phyloP scores from a whole-genome alignment of 2,113 vertebrate genomes.

The Rallus limicola region DNA sequence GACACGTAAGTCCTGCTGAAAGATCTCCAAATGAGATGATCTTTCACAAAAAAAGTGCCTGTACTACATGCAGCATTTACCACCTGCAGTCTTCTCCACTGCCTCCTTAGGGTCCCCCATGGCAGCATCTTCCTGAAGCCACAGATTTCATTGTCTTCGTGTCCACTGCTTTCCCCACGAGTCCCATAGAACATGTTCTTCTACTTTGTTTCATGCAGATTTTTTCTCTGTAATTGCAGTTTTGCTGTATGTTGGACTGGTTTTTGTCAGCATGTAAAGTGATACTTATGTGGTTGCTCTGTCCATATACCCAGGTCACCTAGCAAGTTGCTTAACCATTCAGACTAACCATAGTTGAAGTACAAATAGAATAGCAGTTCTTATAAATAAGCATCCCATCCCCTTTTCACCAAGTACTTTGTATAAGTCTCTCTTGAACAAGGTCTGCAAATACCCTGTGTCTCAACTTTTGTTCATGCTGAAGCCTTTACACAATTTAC shows the following conservation, averaged over 20 bases:
- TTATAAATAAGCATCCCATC: neutral
- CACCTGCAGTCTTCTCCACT: neutral
- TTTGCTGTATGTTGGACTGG: rapidly evolving
- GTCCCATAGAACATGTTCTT: neutral
- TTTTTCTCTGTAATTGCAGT: neutral
- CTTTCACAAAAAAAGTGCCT: neutral
- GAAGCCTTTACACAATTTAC: neutral
- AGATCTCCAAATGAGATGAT: neutral
- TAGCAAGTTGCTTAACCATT: neutral
- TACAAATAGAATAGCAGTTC: neutral
- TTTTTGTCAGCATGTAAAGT: neutral
- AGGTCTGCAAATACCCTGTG: neutral
- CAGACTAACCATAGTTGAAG: neutral
- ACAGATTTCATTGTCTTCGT: neutral
- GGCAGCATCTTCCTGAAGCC: neutral
- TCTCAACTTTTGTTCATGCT: neutral
- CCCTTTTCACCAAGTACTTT: neutral
- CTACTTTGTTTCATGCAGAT: neutral
- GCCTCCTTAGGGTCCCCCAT: neutral
- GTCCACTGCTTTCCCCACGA: neutral
- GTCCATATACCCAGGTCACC: neutral
- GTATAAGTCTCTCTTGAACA: neutral
- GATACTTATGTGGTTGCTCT: neutral
- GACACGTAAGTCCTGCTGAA: neutral
- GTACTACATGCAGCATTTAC: neutral